A percentile compares a stretch with the other conserved stretches of the same genome.
phyloP scores from a whole-genome alignment of 2,113 vertebrate species.

The Martes martes region DNA sequence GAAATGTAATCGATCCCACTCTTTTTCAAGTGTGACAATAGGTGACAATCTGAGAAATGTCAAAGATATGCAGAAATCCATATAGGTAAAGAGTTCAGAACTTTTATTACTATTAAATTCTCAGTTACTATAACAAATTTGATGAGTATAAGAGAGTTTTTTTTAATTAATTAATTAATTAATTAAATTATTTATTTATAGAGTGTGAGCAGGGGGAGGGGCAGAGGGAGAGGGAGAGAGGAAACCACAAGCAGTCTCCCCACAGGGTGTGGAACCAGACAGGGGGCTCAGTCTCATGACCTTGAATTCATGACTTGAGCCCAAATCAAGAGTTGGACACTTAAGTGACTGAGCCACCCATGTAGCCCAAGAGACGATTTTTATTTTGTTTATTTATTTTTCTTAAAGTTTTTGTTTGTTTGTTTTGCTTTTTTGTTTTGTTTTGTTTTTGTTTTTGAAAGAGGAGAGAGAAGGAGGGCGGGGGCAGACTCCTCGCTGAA shows the following conservation, averaged over 20 bases:
- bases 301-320: neutral
- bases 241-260: neutral
- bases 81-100: neutral
- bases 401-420: too few species aligned
- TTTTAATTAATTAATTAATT: neutral
- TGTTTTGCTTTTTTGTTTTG: too few species aligned
- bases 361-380: too few species aligned
- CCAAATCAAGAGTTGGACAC: too few species aligned
- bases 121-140: neutral
- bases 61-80: neutral
- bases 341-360: too few species aligned
- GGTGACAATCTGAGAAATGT: neutral
- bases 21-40: neutral
- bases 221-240: neutral
- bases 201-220: neutral
- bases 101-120: neutral
- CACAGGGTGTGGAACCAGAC: neutral
- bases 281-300: neutral
- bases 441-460: too few species aligned
- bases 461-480: too few species aligned
- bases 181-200: neutral
- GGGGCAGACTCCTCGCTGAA: neutral
- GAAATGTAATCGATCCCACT: neutral
- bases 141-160: neutral
- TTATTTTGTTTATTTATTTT: too few species aligned